Conservation (phyloP, 23 tunicate species). For the Aplidium turbinatum region DNA sequence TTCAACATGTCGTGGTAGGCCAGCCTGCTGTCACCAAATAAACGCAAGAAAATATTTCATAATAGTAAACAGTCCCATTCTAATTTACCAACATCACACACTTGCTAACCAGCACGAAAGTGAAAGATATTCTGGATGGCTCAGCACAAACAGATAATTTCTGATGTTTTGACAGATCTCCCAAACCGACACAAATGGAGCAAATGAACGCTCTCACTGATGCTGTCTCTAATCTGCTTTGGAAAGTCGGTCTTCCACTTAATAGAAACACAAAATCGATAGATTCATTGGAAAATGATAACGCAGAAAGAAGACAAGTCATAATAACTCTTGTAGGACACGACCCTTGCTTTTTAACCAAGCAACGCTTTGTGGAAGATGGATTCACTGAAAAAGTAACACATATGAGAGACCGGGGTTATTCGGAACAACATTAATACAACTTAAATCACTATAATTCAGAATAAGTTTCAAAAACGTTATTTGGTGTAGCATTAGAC, state of each 20-base stretch:
- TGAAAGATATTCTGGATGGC: background rate
- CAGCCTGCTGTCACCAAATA: too few species aligned
- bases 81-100: too few species aligned
- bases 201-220: constrained; percentile 54
- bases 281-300: constrained; percentile 18
- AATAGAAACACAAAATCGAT: background rate
- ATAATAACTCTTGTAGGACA: constrained; percentile 53
- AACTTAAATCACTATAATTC: too few species aligned
- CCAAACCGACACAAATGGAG: constrained; percentile 49
- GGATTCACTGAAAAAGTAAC: constrained; percentile 76
- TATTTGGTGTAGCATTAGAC: too few species aligned
- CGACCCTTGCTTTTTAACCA: constrained; percentile 62
- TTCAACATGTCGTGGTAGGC: too few species aligned
- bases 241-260: constrained; percentile 50
- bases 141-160: background rate
- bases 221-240: constrained; percentile 64
- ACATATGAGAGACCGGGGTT: background rate
- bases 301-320: constrained; percentile 32
- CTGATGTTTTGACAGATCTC: constrained; percentile 50
- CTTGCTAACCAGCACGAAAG: too few species aligned
- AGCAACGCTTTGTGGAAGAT: constrained; percentile 65
- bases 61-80: too few species aligned
- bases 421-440: too few species aligned
- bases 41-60: too few species aligned
- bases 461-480: too few species aligned